phyloP scores from a whole-genome alignment of 2,888 invertebrate genomes.

The Ochropleura leucogaster region DNA sequence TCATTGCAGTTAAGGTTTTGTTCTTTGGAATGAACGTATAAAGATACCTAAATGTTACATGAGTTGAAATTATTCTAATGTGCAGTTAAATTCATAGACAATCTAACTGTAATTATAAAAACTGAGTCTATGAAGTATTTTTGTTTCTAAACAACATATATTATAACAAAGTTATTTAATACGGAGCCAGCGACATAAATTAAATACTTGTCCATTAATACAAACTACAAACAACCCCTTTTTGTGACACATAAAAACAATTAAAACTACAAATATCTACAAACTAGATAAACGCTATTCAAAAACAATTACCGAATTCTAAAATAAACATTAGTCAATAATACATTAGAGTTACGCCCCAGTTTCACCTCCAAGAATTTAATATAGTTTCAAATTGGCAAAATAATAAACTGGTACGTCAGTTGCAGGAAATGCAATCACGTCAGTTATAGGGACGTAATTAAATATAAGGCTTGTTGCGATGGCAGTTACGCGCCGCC shows the following conservation, averaged over 20 bases:
- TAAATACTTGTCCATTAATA: neutral
- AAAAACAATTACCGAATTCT: slow-evolving; percentile 38
- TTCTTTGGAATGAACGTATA: neutral
- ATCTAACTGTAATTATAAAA: neutral
- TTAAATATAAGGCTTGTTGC: slow-evolving; percentile 84
- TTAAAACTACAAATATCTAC: slow-evolving; percentile 21
- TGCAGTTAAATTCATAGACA: neutral
- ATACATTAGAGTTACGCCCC: slow-evolving; percentile 70
- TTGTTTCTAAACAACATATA: neutral
- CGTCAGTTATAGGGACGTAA: slow-evolving; percentile 83
- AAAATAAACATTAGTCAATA: slow-evolving; percentile 51
- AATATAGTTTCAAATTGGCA: slow-evolving; percentile 88
- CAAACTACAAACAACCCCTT: slow-evolving; percentile 8
- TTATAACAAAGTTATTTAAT: neutral
- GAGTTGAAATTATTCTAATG: neutral
- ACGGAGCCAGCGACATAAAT: slow-evolving; percentile 1
- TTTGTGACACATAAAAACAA: slow-evolving; percentile 25
- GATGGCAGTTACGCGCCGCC: slow-evolving; percentile 68
- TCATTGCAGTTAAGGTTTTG: neutral
- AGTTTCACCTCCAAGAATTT: slow-evolving; percentile 81
- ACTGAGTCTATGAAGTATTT: neutral
- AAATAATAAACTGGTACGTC: slow-evolving; percentile 87
- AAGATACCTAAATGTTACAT: neutral
- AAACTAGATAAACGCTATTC: neutral
- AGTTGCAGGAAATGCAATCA: slow-evolving; percentile 88